phyloP scores from a whole-genome alignment of 1,140 invertebrate species.

The Anastrepha obliqua region DNA sequence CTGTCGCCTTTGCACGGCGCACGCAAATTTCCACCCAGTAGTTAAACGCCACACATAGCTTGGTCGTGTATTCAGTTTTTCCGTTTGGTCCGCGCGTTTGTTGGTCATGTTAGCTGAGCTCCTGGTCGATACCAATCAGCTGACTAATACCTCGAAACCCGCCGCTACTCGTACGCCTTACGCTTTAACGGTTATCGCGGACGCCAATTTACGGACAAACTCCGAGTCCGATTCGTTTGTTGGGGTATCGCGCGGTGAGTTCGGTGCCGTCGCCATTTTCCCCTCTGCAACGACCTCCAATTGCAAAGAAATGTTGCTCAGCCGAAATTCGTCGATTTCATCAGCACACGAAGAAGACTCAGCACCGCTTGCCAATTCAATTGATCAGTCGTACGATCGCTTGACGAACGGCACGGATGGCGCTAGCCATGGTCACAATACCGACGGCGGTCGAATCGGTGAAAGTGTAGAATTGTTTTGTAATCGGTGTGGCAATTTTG shows the following conservation, averaged over 20 bases:
- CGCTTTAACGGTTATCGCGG: background rate
- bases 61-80: background rate
- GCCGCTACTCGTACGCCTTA: too few species aligned
- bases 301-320: slow-evolving; percentile 66
- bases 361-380: background rate
- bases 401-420: slow-evolving; percentile 20
- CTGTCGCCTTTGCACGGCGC: slow-evolving; percentile 66
- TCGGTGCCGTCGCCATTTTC: background rate
- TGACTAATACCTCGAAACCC: background rate
- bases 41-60: background rate
- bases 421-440: slow-evolving; percentile 4
- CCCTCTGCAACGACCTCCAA: background rate
- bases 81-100: background rate
- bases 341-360: slow-evolving; percentile 54
- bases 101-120: slow-evolving; percentile 18
- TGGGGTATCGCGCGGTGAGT: background rate
- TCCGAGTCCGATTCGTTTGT: background rate
- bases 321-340: slow-evolving; percentile 59
- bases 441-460: slow-evolving; percentile 52
- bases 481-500: slow-evolving; percentile 60
- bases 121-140: background rate
- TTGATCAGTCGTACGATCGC: slow-evolving; percentile 45
- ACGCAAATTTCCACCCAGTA: background rate
- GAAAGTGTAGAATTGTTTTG: slow-evolving; percentile 62
- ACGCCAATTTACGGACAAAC: background rate